Evolutionary conservation across 2,888 invertebrate species (phyloP), one percentile per base, ranked within the genome.

Genomic region (Sarcophaga rosellei): DNA sequence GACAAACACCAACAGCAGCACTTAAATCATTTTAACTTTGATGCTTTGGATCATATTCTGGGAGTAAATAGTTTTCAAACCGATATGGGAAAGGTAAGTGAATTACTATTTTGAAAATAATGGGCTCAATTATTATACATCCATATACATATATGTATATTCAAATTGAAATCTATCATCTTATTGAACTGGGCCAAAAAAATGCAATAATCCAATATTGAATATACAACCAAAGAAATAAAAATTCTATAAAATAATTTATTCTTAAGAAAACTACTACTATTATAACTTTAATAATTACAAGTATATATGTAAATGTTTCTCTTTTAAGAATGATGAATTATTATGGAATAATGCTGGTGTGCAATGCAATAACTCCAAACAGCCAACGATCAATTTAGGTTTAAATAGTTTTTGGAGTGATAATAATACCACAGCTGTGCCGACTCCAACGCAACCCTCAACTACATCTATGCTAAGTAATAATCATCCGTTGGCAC

Each of bases 351-450:
- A 86, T 74, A 87, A 90, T 84, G 88, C 87, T 70, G 86, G 74
- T 23, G 62, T 81, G 47, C 68, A 62, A 10, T 72, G 47, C 21
- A 87, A 84, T 53, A 79, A 65, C 69, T 77, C 69, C 57, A 87
- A 87, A 75, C 79, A 88, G 72, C 25, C 86, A 78, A 85, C 81
- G 82, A 87, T 82, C 83, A 86, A 87, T 83, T 77, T 88, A 78
- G 88, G 89, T 77, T 85, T 89, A 62, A 88, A 89, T 76, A 89
- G 88, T 82, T 90, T 89, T 87, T 91, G 90, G 90, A 88, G 89
- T 87, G 88, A 89, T 85, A 68, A 81, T 76, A 75, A 81, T 62
- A 69, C 82, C 44, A 47, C 70, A 47, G 53, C 53, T 53, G 63
- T 68, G 25, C 57, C 86, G 62, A 72, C 66, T 35, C 15, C 69